A percentile compares a stretch with the other conserved stretches of the same genome.
Conservation (phyloP, 2,888 invertebrate species). For the Loripinus fragilis region DNA sequence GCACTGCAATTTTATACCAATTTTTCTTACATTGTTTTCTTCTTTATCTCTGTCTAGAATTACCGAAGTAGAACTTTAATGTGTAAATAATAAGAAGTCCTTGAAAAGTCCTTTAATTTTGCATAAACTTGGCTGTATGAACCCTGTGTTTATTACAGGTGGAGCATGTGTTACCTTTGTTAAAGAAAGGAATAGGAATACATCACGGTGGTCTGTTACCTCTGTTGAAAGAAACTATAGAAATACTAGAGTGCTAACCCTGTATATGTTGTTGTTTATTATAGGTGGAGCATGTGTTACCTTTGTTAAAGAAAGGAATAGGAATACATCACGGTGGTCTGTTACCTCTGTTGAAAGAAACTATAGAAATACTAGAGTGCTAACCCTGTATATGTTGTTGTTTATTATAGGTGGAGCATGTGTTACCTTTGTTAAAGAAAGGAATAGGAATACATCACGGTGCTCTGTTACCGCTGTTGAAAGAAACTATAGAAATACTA, state of each 20-base stretch:
- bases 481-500: slow-evolving; percentile 98
- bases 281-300: slow-evolving; percentile 92
- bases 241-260: too few species aligned
- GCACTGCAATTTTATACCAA: too few species aligned
- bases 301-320: slow-evolving; percentile 95
- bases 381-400: too few species aligned
- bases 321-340: slow-evolving; percentile 97
- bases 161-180: slow-evolving; percentile 95
- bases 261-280: too few species aligned
- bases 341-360: slow-evolving; percentile 98
- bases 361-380: slow-evolving; percentile 95
- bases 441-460: slow-evolving; percentile 99
- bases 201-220: slow-evolving; percentile 96
- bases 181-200: slow-evolving; percentile 98
- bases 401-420: slow-evolving; percentile 87
- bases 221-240: slow-evolving; percentile 99
- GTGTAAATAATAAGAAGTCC: too few species aligned
- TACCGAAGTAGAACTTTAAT: too few species aligned
- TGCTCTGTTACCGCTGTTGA: slow-evolving; percentile 95
- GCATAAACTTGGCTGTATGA: too few species aligned
- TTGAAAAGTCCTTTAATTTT: too few species aligned
- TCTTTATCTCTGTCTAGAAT: too few species aligned
- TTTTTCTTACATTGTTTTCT: too few species aligned
- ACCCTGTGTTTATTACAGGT: too few species aligned
- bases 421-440: slow-evolving; percentile 94